Percentiles rank a stretch among this genome's conserved stretches.
phyloP scores from a whole-genome alignment of 2,888 invertebrate species.

The Heliconius ethilla region DNA sequence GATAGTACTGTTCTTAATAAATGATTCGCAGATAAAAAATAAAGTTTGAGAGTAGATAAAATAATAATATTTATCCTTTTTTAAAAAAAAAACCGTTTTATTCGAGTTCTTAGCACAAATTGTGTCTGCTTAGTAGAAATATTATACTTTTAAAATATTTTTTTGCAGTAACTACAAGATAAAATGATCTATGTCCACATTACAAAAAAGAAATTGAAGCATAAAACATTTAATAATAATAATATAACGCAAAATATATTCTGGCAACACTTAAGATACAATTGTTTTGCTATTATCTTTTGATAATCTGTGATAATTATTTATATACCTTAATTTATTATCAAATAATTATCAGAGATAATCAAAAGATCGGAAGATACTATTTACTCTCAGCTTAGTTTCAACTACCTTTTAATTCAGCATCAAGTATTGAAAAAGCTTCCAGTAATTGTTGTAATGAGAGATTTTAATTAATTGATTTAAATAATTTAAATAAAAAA shows the following conservation, averaged over 20 bases:
- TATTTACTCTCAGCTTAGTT: background rate
- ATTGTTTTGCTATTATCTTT: background rate
- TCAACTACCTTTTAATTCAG: background rate
- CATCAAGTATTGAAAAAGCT: background rate
- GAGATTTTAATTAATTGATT: background rate
- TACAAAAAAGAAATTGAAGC: background rate
- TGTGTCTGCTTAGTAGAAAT: background rate
- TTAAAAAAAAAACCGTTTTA: background rate
- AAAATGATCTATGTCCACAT: background rate
- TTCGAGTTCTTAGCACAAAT: constrained; percentile 16
- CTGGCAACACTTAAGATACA: background rate
- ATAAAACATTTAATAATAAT: background rate
- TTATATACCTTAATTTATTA: background rate
- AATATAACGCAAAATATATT: background rate
- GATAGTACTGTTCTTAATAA: background rate
- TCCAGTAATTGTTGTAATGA: background rate
- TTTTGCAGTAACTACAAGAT: background rate
- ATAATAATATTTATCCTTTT: background rate
- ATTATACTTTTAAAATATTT: background rate
- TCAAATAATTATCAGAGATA: background rate
- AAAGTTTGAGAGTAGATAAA: background rate
- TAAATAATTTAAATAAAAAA: background rate
- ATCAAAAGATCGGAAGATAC: background rate
- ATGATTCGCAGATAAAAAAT: background rate
- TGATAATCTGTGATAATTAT: too few species aligned